Conservation (phyloP, 2,113 vertebrate genomes). For the Ctenomys sociabilis region DNA sequence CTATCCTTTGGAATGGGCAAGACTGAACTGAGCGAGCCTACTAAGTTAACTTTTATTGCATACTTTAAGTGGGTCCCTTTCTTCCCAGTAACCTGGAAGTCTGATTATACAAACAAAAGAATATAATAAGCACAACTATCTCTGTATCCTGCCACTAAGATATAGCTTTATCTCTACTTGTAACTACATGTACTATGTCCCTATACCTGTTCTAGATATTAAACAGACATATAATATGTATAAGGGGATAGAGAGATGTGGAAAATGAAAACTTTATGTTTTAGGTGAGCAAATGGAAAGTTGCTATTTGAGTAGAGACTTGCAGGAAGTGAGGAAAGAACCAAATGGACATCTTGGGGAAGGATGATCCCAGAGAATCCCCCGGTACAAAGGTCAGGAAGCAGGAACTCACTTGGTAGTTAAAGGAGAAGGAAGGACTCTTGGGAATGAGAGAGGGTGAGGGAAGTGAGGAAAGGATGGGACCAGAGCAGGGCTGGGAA, state of each 20-base stretch:
- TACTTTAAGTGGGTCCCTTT: neutral
- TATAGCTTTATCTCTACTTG: neutral
- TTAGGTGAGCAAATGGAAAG: neutral
- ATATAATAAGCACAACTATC: neutral
- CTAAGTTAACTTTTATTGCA: neutral
- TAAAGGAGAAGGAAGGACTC: neutral
- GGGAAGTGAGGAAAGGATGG: neutral
- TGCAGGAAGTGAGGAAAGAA: neutral
- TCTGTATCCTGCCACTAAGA: neutral
- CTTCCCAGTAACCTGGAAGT: neutral
- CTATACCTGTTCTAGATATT: neutral
- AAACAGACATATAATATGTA: no score
- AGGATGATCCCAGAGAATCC: neutral
- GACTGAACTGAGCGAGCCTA: neutral
- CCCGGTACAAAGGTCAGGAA: neutral
- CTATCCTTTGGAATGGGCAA: neutral
- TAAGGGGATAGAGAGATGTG: neutral
- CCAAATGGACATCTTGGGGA: neutral
- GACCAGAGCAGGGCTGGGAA: neutral
- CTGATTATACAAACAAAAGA: neutral
- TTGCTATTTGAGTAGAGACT: neutral
- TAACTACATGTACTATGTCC: neutral
- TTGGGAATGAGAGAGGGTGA: neutral
- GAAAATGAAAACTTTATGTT: neutral
- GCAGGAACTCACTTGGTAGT: neutral